Evolutionary conservation across 2,888 invertebrate genomes (phyloP), one percentile per base, ranked within the genome.

Genomic region (Lasioglossum leucozonium): DNA sequence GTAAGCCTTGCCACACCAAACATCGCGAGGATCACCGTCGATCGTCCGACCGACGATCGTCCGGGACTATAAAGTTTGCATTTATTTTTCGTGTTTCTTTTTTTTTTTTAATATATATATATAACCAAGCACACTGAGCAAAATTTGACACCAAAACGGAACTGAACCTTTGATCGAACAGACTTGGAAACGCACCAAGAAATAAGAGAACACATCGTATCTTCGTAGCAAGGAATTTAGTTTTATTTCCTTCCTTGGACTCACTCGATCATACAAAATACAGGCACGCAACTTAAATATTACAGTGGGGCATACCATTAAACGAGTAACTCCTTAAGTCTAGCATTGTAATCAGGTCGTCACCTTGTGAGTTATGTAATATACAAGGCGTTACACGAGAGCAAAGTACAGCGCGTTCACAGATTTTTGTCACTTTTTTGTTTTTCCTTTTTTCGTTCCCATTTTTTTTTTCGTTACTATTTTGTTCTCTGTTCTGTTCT

Each of bases 141-240:
- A 94, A 92, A 88, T 93, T 95, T 94, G 95, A 95, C 96, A 96
- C 96, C 96, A 96, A 96, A 96, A 96, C 95, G 95, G 94, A 95
- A 95, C 95, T 95, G 95, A 95, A 95, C 95, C 95, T 95, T 95
- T 95, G 94, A 93, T 94, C 93, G 94, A 94, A 92, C 93, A 92
- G 91, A 95, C 95, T 95, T 95, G 95, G 95, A 95, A 95, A 94
- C 93, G 94, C 93, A 95, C 95, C 95, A 95, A 95, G 95, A 95
- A 95, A 95, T 95, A 95, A 95, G 94, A 90, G 92, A 94, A 94
- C 94, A 94, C 94, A 93, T 90, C 90, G 87, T 69, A 69, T 77
- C 67, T 78, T 93, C 92, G 89, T 94, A 94, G 93, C 92, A 94
- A 94, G 94, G 94, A 94, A 95, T 95, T n/a, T 18, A 51, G 94